Base-by-base conservation (phyloP, 2,888 invertebrate genomes). In the Xestia sexstrigata region DNA sequence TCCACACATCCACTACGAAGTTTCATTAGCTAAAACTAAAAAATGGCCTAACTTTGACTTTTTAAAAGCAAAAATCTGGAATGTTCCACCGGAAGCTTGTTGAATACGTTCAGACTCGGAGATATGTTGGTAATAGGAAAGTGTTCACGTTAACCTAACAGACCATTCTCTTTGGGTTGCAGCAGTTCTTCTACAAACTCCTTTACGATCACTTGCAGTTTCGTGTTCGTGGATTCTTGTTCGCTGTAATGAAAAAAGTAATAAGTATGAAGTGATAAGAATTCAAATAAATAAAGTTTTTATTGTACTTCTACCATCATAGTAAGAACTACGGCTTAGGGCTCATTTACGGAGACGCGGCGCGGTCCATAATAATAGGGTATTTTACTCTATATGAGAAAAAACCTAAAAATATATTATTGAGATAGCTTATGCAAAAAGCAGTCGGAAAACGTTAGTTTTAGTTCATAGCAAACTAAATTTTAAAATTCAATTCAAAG, bases 121-220 rank as follows among this genome's bases (percentile, higher is more conserved):
- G 68, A 30, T 47, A 13, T 17, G 30, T 30, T 30, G 35, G 20
- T 62, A 0, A 20, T 1, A 9, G 17, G 35, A 20, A 11, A n/a
- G 0, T 62, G 0, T 3, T n/a, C 8, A 35, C 17, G 20, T 49
- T 83, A 93, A 4, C 90, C 91, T 35, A 93, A 86, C 2, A 96
- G 89, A 4, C 95, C 95, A 93, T 99, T 98, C 87, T 97, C 93
- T 85, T 97, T 96, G 1, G 99, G 99, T 92, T 99, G 97, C 72
- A 99, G 97, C 87, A 99, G 98, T 90, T 99, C 98, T 30, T 97
- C 97, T 3, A 99, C 97, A 84, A 99, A 97, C 49, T 97, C 98
- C 49, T 97, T 94, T 0, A 99, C 98, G 97, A 99, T 98, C 87
- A 97, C 97, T 30, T 97, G 96, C 15, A 99, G 95, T 77, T 97